phyloP scores from a whole-genome alignment of 2,797 vertebrate genomes.

The Trematomus bernacchii region DNA sequence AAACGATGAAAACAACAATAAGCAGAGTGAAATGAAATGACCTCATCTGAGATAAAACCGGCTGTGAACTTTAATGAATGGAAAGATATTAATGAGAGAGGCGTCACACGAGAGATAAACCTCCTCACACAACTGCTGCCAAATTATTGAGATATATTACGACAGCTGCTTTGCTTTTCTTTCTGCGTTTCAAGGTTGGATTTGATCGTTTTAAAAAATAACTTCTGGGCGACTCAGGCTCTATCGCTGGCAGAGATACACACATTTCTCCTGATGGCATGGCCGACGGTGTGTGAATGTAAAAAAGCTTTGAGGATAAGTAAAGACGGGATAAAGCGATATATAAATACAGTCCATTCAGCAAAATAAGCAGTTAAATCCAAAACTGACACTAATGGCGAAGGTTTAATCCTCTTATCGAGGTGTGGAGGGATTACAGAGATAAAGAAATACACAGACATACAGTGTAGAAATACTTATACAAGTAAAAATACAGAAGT shows the following conservation, averaged over 20 bases:
- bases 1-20: constrained; percentile 2
- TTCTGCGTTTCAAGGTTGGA: constrained; percentile 11
- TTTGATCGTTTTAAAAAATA: too few relatives aligned
- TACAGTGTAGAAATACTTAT: neutral
- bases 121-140: constrained; percentile 9
- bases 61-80: constrained; percentile 26
- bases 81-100: constrained; percentile 25
- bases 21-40: constrained; percentile 8
- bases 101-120: neutral
- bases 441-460: constrained; percentile 29
- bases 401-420: constrained; percentile 47
- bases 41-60: constrained; percentile 51
- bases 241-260: too few relatives aligned
- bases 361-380: constrained; percentile 26
- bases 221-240: too few relatives aligned
- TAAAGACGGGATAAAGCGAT: too few relatives aligned
- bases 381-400: constrained; percentile 50
- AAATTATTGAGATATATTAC: constrained; percentile 15
- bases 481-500: too few relatives aligned
- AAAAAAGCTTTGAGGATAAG: too few relatives aligned
- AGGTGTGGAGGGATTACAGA: constrained; percentile 51
- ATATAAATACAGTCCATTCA: too few relatives aligned
- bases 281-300: too few relatives aligned
- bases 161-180: constrained; percentile 26
- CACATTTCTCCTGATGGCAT: too few relatives aligned